phyloP scores from a whole-genome alignment of 2,888 invertebrate species.

The Dendrolimus houi region DNA sequence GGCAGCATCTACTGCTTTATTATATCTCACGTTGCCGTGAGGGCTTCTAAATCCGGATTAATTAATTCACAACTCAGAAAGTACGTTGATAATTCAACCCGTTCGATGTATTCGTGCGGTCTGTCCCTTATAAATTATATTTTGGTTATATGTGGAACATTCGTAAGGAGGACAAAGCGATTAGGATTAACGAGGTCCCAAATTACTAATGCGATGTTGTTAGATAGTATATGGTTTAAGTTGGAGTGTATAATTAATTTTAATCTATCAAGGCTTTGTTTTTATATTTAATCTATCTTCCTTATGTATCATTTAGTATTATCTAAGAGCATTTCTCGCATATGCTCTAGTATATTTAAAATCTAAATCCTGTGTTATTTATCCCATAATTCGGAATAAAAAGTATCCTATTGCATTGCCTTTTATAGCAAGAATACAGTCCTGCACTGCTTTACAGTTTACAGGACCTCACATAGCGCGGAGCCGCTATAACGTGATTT shows the following conservation, averaged over 20 bases:
- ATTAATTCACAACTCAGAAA: conserved; percentile 48
- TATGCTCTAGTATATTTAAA: too few relatives aligned
- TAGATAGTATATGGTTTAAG: conserved; percentile 11
- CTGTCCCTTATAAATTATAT: conserved; percentile 28
- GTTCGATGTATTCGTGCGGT: conserved; percentile 22
- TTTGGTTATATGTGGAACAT: conserved; percentile 18
- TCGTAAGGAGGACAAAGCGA: conserved; percentile 9
- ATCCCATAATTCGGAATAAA: too few relatives aligned
- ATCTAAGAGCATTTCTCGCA: too few relatives aligned
- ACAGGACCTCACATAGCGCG: too few relatives aligned
- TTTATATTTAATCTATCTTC: too few relatives aligned
- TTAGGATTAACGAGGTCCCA: conserved; percentile 16
- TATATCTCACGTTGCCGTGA: conserved; percentile 46
- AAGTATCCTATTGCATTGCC: too few relatives aligned
- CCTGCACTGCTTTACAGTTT: too few relatives aligned
- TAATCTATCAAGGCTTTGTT: background rate
- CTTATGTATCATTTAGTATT: too few relatives aligned
- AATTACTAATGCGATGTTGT: conserved; percentile 7
- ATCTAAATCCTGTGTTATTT: too few relatives aligned
- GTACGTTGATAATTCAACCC: conserved; percentile 37
- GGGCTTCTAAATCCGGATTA: conserved; percentile 47
- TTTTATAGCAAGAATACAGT: too few relatives aligned
- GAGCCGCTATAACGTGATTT: too few relatives aligned
- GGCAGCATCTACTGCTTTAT: conserved; percentile 19
- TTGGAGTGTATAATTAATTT: conserved; percentile 13